These are phyloP conservation scores for Anguilla rostrata DNA, from an alignment of 2,113 vertebrate genomes.

Conservation along the genomic window DNA sequence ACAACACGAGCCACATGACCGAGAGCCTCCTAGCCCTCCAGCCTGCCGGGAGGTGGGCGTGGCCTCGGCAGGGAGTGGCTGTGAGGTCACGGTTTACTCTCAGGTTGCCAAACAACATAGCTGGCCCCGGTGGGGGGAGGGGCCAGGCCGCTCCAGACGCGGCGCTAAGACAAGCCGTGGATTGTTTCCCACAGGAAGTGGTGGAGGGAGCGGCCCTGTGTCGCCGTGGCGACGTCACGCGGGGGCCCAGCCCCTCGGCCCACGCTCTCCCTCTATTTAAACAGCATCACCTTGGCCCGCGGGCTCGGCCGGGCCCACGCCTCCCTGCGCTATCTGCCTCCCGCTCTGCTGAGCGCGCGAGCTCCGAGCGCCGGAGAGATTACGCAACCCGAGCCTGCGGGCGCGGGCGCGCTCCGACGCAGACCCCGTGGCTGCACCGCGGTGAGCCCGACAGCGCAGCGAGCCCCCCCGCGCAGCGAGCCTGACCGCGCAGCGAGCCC, in stretches of 20 bases:
- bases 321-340: conserved; percentile 42
- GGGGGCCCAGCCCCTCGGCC: conserved; percentile 58
- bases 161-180: conserved; percentile 60
- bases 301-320: conserved; percentile 55
- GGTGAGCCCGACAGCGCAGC: conserved; percentile 9
- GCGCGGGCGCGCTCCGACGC: conserved; percentile 52
- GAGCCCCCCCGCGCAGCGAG: conserved; percentile 23
- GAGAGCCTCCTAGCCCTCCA: neutral
- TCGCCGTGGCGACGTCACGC: conserved; percentile 62
- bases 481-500: conserved; percentile 6
- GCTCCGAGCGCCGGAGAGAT: conserved; percentile 59
- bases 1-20: neutral
- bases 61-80: conserved; percentile 38
- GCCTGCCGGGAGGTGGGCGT: conserved; percentile 31
- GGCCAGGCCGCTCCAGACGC: conserved; percentile 32
- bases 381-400: conserved; percentile 51
- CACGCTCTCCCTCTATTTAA: conserved; percentile 71
- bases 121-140: conserved; percentile 16
- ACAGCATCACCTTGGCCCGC: conserved; percentile 66
- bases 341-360: conserved; percentile 55
- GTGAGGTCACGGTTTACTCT: conserved; percentile 44
- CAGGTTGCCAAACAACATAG: conserved; percentile 15
- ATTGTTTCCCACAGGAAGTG: conserved; percentile 74
- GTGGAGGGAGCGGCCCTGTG: conserved; percentile 68
- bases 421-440: conserved; percentile 39